Evolutionary conservation across 2,888 invertebrate species (phyloP).

Genomic region (Odontocerum albicorne): DNA sequence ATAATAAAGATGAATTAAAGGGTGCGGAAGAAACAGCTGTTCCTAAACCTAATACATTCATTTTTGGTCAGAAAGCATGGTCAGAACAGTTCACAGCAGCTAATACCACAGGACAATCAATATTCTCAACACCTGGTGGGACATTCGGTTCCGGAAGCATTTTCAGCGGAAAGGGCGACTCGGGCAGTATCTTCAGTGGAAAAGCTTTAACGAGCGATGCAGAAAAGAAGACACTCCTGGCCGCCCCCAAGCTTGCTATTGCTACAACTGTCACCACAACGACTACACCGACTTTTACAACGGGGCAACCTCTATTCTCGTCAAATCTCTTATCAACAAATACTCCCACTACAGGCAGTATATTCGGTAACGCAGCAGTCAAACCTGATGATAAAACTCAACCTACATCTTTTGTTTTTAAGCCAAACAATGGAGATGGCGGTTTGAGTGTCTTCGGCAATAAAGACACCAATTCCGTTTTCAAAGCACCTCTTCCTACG

Average conservation of each 20-base stretch:
- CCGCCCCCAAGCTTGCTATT: slow-evolving; percentile 14
- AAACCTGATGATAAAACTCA: neutral
- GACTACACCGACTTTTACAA: neutral
- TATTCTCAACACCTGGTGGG: neutral
- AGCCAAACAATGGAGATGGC: neutral
- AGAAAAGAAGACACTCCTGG: slow-evolving; percentile 23
- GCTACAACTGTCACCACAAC: neutral
- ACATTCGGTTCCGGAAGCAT: slow-evolving; percentile 26
- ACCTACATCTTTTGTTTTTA: neutral
- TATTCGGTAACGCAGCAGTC: slow-evolving; percentile 13
- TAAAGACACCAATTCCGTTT: slow-evolving; percentile 4
- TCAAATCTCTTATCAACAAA: slow-evolving; percentile 20
- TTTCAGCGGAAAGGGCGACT: slow-evolving; percentile 32
- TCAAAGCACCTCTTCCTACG: neutral
- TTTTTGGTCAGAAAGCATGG: slow-evolving; percentile 14
- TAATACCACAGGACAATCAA: neutral
- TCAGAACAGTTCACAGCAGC: neutral
- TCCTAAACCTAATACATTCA: slow-evolving; percentile 7
- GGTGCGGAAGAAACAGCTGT: slow-evolving; percentile 4
- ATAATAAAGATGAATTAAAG: slow-evolving; percentile 1
- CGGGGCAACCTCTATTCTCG: slow-evolving; percentile 17
- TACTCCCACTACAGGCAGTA: slow-evolving; percentile 6
- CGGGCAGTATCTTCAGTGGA: slow-evolving; percentile 11
- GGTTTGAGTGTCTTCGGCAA: slow-evolving; percentile 1
- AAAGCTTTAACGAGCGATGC: slow-evolving; percentile 31